phyloP scores from a whole-genome alignment of 2,797 vertebrate genomes.

The Danio choprae region DNA sequence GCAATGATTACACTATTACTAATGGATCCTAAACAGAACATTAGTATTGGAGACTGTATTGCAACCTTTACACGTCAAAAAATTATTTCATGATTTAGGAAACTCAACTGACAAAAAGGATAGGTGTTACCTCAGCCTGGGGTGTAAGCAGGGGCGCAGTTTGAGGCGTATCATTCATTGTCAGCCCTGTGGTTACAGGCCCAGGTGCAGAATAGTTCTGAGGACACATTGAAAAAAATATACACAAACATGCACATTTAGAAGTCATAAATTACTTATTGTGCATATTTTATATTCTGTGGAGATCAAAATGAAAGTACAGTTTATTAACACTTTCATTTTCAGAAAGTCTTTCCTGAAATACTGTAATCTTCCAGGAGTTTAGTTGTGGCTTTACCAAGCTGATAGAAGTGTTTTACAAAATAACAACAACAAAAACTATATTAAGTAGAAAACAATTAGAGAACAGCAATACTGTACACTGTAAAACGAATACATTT shows the following conservation, averaged over 20 bases:
- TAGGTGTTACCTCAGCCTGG: conserved; percentile 53
- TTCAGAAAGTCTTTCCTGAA: too few relatives aligned
- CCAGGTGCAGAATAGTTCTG: conserved; percentile 67
- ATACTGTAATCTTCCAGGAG: too few relatives aligned
- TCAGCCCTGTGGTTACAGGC: conserved; percentile 46
- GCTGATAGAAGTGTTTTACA: too few relatives aligned
- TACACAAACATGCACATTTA: background rate
- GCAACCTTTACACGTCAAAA: background rate
- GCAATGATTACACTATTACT: too few relatives aligned
- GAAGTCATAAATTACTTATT: background rate
- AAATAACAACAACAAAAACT: too few relatives aligned
- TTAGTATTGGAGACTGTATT: background rate
- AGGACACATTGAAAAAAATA: conserved; percentile 1
- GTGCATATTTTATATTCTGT: background rate
- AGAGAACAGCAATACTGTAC: too few relatives aligned
- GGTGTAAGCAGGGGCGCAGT: conserved; percentile 55
- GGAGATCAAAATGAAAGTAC: too few relatives aligned
- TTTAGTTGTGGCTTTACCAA: too few relatives aligned
- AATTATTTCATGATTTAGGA: background rate
- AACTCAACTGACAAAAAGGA: background rate
- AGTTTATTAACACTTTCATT: too few relatives aligned
- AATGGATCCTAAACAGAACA: background rate
- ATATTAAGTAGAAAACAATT: too few relatives aligned
- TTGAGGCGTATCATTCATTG: conserved; percentile 52
- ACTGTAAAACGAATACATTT: too few relatives aligned